Evolutionary conservation across 1,140 invertebrate species (phyloP).

Genomic region (Rhynchophorus ferrugineus): DNA sequence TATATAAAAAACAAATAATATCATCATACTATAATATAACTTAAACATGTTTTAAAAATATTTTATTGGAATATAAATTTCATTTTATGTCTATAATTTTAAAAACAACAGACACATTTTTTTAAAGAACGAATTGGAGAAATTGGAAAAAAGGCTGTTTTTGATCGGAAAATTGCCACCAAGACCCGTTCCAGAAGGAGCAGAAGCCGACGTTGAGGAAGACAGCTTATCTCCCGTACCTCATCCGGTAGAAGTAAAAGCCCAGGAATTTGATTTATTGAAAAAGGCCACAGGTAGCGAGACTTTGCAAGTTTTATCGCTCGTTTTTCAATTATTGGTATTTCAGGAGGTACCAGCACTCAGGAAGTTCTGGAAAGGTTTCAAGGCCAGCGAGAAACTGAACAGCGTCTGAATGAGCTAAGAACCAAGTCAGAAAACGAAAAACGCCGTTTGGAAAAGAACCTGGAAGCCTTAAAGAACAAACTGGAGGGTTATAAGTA

Average conservation of each 20-base stretch:
- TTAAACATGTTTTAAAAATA: too few species aligned
- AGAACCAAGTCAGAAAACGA: slow-evolving; percentile 62
- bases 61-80: too few species aligned
- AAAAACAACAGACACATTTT: too few species aligned
- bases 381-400: slow-evolving; percentile 60
- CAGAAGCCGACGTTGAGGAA: slow-evolving; percentile 33
- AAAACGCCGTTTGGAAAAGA: slow-evolving; percentile 60
- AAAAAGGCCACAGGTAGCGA: slow-evolving; percentile 60
- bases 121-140: slow-evolving; percentile 53
- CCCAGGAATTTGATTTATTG: slow-evolving; percentile 60
- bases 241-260: slow-evolving; percentile 47
- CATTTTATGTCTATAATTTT: too few species aligned
- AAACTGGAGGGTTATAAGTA: slow-evolving; percentile 71
- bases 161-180: slow-evolving; percentile 36
- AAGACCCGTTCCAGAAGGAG: slow-evolving; percentile 37
- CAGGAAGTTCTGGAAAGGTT: slow-evolving; percentile 68
- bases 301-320: background rate
- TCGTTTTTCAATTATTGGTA: background rate
- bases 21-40: too few species aligned
- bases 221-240: slow-evolving; percentile 33
- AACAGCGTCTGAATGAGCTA: slow-evolving; percentile 57
- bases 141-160: slow-evolving; percentile 62
- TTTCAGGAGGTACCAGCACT: slow-evolving; percentile 57
- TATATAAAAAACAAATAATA: too few species aligned
- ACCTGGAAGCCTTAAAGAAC: slow-evolving; percentile 55